These are phyloP conservation scores for Chrysina gloriosa DNA, from an alignment of 2,888 invertebrate genomes.

Conservation along the genomic window DNA sequence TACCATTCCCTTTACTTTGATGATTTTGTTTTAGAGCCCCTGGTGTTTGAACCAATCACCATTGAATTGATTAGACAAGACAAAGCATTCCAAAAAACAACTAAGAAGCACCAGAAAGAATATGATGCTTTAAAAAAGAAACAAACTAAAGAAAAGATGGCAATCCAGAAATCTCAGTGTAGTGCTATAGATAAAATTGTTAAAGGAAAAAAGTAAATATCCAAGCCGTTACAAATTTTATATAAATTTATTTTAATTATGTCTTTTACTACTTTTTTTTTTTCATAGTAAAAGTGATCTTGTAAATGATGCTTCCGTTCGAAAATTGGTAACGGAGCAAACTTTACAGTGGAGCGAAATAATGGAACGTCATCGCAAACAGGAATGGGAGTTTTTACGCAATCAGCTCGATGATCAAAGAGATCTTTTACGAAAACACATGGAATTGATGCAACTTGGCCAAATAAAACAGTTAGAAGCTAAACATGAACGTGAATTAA, in stretches of 20 bases:
- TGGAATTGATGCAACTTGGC: constrained; percentile 82
- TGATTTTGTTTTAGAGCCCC: constrained; percentile 66
- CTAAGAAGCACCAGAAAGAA: constrained; percentile 97
- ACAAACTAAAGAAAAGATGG: constrained; percentile 91
- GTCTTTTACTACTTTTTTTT: constrained; percentile 14
- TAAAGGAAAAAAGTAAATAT: constrained; percentile 90
- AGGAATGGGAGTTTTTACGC: constrained; percentile 85
- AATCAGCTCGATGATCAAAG: constrained; percentile 88
- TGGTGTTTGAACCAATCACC: constrained; percentile 92
- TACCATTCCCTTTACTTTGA: not conserved
- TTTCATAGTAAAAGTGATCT: constrained; percentile 81
- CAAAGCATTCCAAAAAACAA: constrained; percentile 91
- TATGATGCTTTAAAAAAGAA: constrained; percentile 90
- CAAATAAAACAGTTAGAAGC: constrained; percentile 92
- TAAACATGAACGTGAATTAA: constrained; percentile 93
- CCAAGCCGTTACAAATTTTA: constrained; percentile 21
- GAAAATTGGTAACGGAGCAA: constrained; percentile 90
- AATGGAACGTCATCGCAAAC: constrained; percentile 83
- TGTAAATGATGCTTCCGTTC: constrained; percentile 80
- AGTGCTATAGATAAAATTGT: constrained; percentile 91
- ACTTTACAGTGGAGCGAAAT: constrained; percentile 95
- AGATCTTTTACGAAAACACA: constrained; percentile 76
- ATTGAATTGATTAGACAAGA: constrained; percentile 87
- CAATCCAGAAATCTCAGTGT: constrained; percentile 93
- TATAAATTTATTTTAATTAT: constrained; percentile 22